Evolutionary conservation across 2,888 invertebrate genomes (phyloP).

Genomic region (Ophioninae sp.): DNA sequence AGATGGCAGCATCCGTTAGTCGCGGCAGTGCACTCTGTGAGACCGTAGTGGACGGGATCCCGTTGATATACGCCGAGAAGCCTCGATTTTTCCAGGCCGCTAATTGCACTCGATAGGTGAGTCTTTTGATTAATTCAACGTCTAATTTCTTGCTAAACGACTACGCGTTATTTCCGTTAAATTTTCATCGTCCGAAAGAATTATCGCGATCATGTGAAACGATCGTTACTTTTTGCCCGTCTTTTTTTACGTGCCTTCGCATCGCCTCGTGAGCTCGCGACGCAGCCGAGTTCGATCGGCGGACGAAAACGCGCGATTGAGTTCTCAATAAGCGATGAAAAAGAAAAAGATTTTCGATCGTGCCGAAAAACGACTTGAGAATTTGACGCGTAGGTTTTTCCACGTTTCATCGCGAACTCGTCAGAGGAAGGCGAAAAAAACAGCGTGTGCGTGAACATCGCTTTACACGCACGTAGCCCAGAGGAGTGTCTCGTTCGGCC

Average conservation of each 20-base stretch:
- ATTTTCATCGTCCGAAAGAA: not conserved
- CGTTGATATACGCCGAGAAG: constrained; percentile 77
- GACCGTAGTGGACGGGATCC: constrained; percentile 79
- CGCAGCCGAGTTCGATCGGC: constrained; percentile 68
- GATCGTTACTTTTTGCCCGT: constrained; percentile 12
- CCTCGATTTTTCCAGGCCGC: constrained; percentile 78
- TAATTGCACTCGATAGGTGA: constrained; percentile 78
- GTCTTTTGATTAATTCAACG: constrained; percentile 62
- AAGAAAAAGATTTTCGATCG: not conserved
- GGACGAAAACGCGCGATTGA: constrained; percentile 33
- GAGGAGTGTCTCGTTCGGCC: constrained; percentile 73
- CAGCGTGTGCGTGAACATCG: constrained; percentile 65
- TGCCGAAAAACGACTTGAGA: not conserved
- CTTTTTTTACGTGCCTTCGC: constrained; percentile 48
- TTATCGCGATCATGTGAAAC: not conserved
- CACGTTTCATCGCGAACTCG: not conserved
- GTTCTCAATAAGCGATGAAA: not conserved
- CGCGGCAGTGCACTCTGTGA: constrained; percentile 79
- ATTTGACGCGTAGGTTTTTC: not conserved
- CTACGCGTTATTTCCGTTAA: not conserved
- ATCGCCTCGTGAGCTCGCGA: constrained; percentile 73
- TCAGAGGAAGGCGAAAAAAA: not conserved
- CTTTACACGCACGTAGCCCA: constrained; percentile 68
- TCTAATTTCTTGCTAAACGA: constrained; percentile 7
- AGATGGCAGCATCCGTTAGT: constrained; percentile 78